Conservation (phyloP, 2,888 invertebrate genomes). For the Campoplex capitator region DNA sequence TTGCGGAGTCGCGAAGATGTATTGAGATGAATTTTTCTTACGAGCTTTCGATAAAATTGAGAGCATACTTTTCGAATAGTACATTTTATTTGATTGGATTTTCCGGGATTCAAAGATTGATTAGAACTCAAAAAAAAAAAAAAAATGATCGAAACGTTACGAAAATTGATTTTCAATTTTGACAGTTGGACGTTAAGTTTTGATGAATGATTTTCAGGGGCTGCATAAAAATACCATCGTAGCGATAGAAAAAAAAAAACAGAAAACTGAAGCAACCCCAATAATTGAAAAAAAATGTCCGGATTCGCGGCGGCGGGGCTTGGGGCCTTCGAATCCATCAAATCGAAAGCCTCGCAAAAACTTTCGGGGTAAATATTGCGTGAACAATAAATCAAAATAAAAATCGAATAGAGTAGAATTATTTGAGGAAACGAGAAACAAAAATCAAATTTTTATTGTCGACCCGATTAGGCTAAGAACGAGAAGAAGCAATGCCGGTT, state of each 20-base stretch:
- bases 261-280: slow-evolving; percentile 81
- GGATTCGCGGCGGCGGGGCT: slow-evolving; percentile 83
- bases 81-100: neutral
- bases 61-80: neutral
- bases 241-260: slow-evolving; percentile 46
- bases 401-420: neutral
- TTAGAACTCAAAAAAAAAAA: neutral
- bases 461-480: slow-evolving; percentile 62
- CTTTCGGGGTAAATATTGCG: slow-evolving; percentile 78
- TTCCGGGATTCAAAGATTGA: neutral
- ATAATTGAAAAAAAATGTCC: slow-evolving; percentile 84
- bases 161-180: neutral
- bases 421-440: neutral
- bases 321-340: slow-evolving; percentile 82
- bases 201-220: slow-evolving; percentile 75
- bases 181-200: neutral
- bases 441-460: neutral
- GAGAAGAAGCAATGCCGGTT: slow-evolving; percentile 79
- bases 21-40: neutral
- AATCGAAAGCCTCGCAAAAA: slow-evolving; percentile 81
- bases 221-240: slow-evolving; percentile 78
- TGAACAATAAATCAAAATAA: no score
- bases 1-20: neutral
- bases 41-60: no score
- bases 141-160: no score